Conservation (phyloP, 2,888 invertebrate genomes). For the Rotaria sp. region DNA sequence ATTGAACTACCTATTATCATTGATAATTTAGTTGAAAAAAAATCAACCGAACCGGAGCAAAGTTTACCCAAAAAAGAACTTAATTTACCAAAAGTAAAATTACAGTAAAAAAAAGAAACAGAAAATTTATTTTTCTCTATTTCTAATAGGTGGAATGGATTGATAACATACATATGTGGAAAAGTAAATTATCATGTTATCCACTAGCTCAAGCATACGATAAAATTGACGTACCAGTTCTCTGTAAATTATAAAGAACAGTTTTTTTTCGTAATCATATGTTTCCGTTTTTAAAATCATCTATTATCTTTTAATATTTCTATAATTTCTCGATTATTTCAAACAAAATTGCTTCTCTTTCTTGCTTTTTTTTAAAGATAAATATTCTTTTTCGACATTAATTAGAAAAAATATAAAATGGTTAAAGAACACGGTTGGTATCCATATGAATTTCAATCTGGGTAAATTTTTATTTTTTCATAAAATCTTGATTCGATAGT, state of each 20-base stretch:
- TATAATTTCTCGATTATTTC: neutral
- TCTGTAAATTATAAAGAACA: neutral
- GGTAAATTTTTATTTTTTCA: neutral
- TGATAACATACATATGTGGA: conserved; percentile 32
- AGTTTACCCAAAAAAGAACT: neutral
- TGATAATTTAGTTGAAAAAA: neutral
- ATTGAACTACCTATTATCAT: neutral
- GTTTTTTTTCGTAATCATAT: neutral
- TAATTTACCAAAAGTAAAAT: neutral
- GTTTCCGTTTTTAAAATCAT: neutral
- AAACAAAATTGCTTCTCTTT: neutral
- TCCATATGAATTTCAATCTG: conserved; percentile 11
- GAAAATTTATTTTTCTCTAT: too few relatives aligned
- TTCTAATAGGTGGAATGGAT: conserved; percentile 28
- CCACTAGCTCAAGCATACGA: conserved; percentile 30
- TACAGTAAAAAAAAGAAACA: neutral
- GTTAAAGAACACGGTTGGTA: neutral
- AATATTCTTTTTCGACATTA: neutral
- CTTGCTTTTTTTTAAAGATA: neutral
- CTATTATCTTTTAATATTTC: neutral
- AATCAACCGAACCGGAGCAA: neutral
- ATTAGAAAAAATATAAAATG: neutral
- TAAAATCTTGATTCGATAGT: too few relatives aligned
- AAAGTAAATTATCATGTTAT: conserved; percentile 32
- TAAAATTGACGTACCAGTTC: conserved; percentile 31